Percentiles rank a stretch among this genome's conserved stretches.
Conservation (phyloP, 2,113 vertebrate species). For the Apodemus speciosus region DNA sequence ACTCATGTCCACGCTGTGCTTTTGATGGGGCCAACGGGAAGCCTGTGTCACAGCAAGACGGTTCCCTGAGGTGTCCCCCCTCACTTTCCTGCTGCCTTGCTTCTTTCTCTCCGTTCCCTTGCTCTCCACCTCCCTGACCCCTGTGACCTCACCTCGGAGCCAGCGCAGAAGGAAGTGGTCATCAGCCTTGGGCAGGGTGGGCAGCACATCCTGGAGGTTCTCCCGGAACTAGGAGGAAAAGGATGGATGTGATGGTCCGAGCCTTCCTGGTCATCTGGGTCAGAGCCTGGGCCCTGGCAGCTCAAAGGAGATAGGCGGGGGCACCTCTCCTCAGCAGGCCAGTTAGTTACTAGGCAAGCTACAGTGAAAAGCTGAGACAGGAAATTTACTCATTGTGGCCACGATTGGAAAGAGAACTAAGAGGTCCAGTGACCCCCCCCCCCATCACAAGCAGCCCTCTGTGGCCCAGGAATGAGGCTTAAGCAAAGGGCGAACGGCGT, state of each 20-base stretch:
- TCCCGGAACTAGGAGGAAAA: slow-evolving; percentile 87
- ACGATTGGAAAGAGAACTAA: background rate
- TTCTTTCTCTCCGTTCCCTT: background rate
- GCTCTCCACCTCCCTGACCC: background rate
- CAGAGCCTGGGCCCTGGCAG: background rate
- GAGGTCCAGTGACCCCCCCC: background rate
- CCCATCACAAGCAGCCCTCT: background rate
- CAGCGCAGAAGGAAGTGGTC: slow-evolving; percentile 94
- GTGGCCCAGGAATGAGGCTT: background rate
- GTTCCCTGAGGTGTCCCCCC: background rate
- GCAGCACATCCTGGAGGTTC: slow-evolving; percentile 90
- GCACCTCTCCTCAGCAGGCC: background rate
- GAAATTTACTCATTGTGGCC: background rate
- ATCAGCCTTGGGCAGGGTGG: slow-evolving; percentile 88
- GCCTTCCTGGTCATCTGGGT: background rate
- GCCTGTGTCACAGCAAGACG: background rate
- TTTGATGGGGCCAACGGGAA: background rate
- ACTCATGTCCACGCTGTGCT: background rate
- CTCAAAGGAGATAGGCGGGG: background rate
- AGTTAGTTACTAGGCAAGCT: background rate
- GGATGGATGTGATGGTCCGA: background rate
- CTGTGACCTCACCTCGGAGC: slow-evolving; percentile 92
- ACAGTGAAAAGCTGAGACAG: background rate
- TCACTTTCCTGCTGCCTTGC: background rate
- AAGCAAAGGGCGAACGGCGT: background rate